These are phyloP conservation scores for Myzus persicae DNA, from an alignment of 1,140 invertebrate species.

Conservation along the genomic window DNA sequence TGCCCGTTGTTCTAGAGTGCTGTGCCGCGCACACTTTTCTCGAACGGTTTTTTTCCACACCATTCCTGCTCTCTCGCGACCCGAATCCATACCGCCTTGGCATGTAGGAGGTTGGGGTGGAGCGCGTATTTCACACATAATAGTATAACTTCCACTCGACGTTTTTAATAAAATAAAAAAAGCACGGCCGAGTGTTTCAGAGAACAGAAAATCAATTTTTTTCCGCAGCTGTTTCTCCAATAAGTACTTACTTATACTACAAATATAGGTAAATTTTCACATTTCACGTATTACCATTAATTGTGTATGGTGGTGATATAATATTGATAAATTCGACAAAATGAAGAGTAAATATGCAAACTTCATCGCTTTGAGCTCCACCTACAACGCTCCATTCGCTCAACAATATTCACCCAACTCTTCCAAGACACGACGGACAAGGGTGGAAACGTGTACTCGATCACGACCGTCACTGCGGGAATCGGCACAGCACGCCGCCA, in stretches of 20 bases:
- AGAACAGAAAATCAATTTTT: not conserved
- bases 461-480: not conserved
- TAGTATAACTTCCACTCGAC: not conserved
- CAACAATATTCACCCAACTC: not conserved
- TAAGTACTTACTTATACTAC: not conserved
- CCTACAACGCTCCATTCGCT: not conserved
- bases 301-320: not conserved
- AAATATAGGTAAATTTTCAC: not conserved
- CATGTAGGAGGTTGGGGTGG: not conserved
- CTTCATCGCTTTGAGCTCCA: not conserved
- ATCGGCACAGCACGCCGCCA: not conserved
- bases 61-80: not conserved
- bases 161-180: constrained; percentile 21
- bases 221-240: not conserved
- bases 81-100: not conserved
- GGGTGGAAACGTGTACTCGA: not conserved
- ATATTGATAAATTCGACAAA: not conserved
- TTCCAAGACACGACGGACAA: not conserved
- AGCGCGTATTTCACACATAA: not conserved
- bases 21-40: not conserved
- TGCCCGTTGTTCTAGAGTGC: not conserved
- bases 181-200: not conserved
- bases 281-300: not conserved
- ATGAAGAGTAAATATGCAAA: not conserved
- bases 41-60: not conserved